Conservation (phyloP, 2,797 vertebrate genomes). For the Hippoglossus hippoglossus region DNA sequence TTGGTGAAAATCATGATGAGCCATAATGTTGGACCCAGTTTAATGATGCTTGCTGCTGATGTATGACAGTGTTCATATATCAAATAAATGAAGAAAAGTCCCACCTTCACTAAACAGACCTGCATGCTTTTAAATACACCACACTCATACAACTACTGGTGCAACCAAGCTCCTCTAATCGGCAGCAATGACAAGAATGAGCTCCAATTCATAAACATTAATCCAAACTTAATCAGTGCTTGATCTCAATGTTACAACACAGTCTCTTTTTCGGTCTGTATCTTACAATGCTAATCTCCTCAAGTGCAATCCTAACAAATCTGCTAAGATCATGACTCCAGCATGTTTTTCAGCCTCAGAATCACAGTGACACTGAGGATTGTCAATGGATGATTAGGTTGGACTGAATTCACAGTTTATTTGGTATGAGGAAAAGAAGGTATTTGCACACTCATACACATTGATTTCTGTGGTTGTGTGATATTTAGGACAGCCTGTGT, state of each 20-base stretch:
- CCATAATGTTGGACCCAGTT: too few relatives aligned
- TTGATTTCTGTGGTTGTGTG: conserved; percentile 9
- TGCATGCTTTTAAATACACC: neutral
- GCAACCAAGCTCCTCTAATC: neutral
- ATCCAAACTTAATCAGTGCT: neutral
- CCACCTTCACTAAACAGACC: neutral
- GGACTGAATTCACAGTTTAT: neutral
- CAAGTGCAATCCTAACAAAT: neutral
- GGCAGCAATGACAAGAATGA: neutral
- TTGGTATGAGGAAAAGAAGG: neutral
- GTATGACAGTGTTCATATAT: neutral
- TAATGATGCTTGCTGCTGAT: too few relatives aligned
- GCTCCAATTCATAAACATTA: neutral
- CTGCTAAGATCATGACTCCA: too few relatives aligned
- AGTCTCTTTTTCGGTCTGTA: too few relatives aligned
- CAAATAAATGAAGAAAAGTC: neutral
- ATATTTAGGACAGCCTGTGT: conserved; percentile 21
- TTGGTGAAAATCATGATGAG: too few relatives aligned
- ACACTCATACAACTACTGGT: neutral
- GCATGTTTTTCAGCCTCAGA: too few relatives aligned
- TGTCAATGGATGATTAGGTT: too few relatives aligned
- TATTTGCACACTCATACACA: neutral
- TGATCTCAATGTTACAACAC: neutral
- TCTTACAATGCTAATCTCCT: too few relatives aligned
- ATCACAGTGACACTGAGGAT: too few relatives aligned